Evolutionary conservation across 1,140 invertebrate species (phyloP), one percentile per base, ranked within the genome.

Genomic region (Cydia strobilella): DNA sequence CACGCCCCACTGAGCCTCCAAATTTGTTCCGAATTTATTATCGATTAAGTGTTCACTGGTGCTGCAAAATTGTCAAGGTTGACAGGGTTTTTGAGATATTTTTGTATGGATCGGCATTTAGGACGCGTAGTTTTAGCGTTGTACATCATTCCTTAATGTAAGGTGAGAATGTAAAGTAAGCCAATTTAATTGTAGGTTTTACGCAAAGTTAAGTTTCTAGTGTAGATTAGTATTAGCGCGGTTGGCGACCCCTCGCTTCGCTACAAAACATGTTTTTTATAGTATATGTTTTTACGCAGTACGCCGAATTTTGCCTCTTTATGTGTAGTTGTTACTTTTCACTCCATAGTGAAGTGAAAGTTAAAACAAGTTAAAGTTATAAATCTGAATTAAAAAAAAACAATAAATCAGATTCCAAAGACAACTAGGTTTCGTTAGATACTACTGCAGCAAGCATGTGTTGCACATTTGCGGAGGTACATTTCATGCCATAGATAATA

Each of bases 1-100:
- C 27, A 5, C 25, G 25, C 2, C 12, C 27, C 18, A 18, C 31
- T 3, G n/a, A 39, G 31, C 27, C 23, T 59, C 48, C n/a, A 45
- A 15, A 66, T 79, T 75, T 71, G 65, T 75, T 73, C 74, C 63
- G 72, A 78, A 78, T 73, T 80, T 76, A 72, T 76, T 73, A 80
- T 79, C n/a, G 77, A 74, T 79, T 77, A 84, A 82, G 85, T 89
- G 86, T 89, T 85, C 82, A 88, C 81, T 81, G 89, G 87, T 90
- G 89, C 87, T 89, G 82, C 82, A 74, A 83, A 85, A 84, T 84
- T 84, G 75, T 84, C 76, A 77, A 80, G 79, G 82, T 74, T 76
- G 83, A 88, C 87, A 88, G 87, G 89, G 89, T 89, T 81, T 74
- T 69, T 74, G 75, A 79, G 75, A 78, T 88, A 87, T 88, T 87